Conservation (phyloP, 2,888 invertebrate genomes). For the Orgyia antiqua region DNA sequence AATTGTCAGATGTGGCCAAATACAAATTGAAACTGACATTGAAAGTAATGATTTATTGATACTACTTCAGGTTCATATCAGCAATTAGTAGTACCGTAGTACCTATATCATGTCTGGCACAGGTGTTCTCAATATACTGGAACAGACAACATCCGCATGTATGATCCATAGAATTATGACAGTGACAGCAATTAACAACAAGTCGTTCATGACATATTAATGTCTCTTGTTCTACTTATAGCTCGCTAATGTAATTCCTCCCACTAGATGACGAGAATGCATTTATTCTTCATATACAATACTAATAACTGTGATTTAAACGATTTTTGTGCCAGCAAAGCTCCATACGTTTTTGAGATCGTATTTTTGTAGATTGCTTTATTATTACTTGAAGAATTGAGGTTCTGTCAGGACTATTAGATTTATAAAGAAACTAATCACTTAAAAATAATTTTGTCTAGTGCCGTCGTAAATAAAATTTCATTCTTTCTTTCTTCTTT, state of each 20-base stretch:
- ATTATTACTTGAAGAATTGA: too few relatives aligned
- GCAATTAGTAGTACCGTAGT: slow-evolving; percentile 25
- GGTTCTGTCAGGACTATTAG: too few relatives aligned
- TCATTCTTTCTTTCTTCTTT: too few relatives aligned
- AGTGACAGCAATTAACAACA: slow-evolving; percentile 10
- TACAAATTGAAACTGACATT: slow-evolving; percentile 37
- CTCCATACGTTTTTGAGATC: too few relatives aligned
- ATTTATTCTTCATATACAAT: slow-evolving; percentile 10
- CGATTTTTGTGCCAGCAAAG: slow-evolving; percentile 19
- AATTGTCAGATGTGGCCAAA: neutral
- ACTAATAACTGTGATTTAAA: slow-evolving; percentile 20
- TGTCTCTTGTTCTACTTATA: slow-evolving; percentile 30
- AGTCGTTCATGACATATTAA: slow-evolving; percentile 30
- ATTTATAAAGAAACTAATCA: too few relatives aligned
- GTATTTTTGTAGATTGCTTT: too few relatives aligned
- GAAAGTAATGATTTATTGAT: slow-evolving; percentile 39
- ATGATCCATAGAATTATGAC: slow-evolving; percentile 22
- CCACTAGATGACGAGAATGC: slow-evolving; percentile 12
- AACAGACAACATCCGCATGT: slow-evolving; percentile 22
- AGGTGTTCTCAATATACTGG: slow-evolving; percentile 31
- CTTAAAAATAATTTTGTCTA: too few relatives aligned
- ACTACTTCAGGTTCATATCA: slow-evolving; percentile 33
- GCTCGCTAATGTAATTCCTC: slow-evolving; percentile 17
- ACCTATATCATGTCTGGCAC: slow-evolving; percentile 32
- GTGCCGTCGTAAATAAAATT: too few relatives aligned